Base-by-base conservation (phyloP, 2,888 invertebrate species). In the Autographa gamma region DNA sequence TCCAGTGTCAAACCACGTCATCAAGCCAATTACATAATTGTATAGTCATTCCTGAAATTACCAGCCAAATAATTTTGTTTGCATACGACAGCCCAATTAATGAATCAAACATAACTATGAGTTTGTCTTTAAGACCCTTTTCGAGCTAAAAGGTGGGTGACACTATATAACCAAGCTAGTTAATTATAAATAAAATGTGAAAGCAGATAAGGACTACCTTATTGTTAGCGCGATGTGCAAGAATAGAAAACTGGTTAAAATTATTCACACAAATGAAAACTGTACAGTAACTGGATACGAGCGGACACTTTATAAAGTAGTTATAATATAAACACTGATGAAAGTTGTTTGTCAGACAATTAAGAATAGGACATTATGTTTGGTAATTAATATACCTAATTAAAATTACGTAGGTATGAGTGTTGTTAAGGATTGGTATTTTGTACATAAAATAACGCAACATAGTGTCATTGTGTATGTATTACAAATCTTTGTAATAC, bases 211-310 rank as follows among this genome's bases (percentile, higher is more conserved):
- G 54, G 56, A 11, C 43, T 60, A 32, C 54, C 59, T 72, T 70
- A 64, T 77, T 74, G 74, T 76, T 66, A 18, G 19, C 63, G 68
- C 58, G 52, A 68, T 59, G 63, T 5, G 38, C 63, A 68, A 54
- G 13, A 48, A 69, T 61, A 68, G 72, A 64, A 56, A 77, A 69
- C 68, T 31, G 61, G 79, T 75, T 75, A 60, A 66, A 66, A 72
- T 79, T 72, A 75, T 74, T 77, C 63, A 77, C 69, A 56, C 48
- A 62, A 75, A 75, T 77, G 67, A 75, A 79, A 68, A 75, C 59
- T 77, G 56, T 71, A 48, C 25, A 43, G 76, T 59, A 77, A 79
- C 68, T 60, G 69, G 68, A 77, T 56, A 69, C 19, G 58, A 14
- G 18, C n/a, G 54, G 56, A 59, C 43, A 25, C 68, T 69, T 69